Percentiles rank a stretch among this genome's conserved stretches.
phyloP scores from a whole-genome alignment of 2,888 invertebrate species.

The Drosophila anomalata region DNA sequence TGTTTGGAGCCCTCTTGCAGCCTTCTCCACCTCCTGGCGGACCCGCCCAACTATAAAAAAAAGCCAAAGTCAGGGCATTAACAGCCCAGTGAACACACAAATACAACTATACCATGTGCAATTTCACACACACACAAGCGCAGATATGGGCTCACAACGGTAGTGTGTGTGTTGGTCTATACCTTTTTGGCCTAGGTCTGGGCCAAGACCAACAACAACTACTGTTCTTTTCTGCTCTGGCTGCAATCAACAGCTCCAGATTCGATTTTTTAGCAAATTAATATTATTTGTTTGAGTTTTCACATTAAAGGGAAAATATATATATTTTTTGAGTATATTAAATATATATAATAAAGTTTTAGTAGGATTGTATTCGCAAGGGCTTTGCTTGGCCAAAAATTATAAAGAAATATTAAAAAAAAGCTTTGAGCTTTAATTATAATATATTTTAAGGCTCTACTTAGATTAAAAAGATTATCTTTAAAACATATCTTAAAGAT shows the following conservation, averaged over 20 bases:
- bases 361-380: too few relatives aligned
- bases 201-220: constrained; percentile 26
- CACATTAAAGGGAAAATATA: not conserved
- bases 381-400: too few relatives aligned
- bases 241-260: constrained; percentile 29
- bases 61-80: constrained; percentile 60
- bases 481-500: not conserved
- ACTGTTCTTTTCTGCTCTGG: constrained; percentile 12
- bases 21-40: constrained; percentile 1
- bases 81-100: constrained; percentile 48
- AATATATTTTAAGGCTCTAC: too few relatives aligned
- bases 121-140: constrained; percentile 16
- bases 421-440: too few relatives aligned
- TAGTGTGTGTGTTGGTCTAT: constrained; percentile 26
- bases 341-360: too few relatives aligned
- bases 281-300: not conserved
- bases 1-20: constrained; percentile 28
- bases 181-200: constrained; percentile 61
- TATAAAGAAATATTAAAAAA: too few relatives aligned
- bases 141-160: constrained; percentile 2
- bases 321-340: not conserved
- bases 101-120: constrained; percentile 23
- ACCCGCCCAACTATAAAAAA: constrained; percentile 33
- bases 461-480: not conserved
- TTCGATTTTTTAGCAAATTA: constrained; percentile 25